These are phyloP conservation scores for Gryllus bimaculatus DNA, from an alignment of 1,140 invertebrate genomes.

Conservation along the genomic window DNA sequence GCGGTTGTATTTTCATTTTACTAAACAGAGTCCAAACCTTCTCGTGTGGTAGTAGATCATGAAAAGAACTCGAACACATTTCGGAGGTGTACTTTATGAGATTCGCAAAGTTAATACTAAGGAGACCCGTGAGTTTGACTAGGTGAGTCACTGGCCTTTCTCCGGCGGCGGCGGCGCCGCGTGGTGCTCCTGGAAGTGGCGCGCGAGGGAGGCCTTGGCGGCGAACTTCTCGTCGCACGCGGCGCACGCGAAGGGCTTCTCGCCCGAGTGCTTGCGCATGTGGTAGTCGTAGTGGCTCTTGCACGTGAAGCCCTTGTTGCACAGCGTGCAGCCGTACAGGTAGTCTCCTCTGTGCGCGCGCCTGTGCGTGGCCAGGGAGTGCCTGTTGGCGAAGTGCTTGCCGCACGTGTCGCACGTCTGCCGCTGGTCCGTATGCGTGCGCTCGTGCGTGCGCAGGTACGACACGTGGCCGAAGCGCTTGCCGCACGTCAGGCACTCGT, in stretches of 20 bases:
- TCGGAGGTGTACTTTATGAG: too few species aligned
- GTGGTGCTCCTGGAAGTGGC: constrained; percentile 65
- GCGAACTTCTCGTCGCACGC: constrained; percentile 66
- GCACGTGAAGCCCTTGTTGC: constrained; percentile 22
- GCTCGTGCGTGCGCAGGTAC: neutral
- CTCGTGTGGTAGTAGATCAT: too few species aligned
- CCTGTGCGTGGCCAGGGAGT: constrained; percentile 61
- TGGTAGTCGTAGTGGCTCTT: constrained; percentile 20
- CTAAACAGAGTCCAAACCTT: too few species aligned
- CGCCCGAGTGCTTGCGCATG: constrained; percentile 36
- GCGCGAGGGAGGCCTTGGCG: constrained; percentile 33
- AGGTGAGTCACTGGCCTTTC: too few species aligned
- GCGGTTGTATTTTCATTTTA: too few species aligned
- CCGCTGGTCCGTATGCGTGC: neutral
- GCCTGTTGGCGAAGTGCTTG: constrained; percentile 46
- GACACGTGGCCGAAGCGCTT: constrained; percentile 43
- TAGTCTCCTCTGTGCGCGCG: constrained; percentile 35
- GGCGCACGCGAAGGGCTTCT: constrained; percentile 40
- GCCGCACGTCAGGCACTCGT: constrained; percentile 59
- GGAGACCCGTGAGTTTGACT: too few species aligned
- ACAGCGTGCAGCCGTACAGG: constrained; percentile 29
- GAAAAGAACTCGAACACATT: too few species aligned
- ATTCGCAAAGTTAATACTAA: too few species aligned
- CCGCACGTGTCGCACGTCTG: constrained; percentile 5
- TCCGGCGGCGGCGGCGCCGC: constrained; percentile 31